phyloP scores from a whole-genome alignment of 2,113 vertebrate genomes.

The Ondatra zibethicus region DNA sequence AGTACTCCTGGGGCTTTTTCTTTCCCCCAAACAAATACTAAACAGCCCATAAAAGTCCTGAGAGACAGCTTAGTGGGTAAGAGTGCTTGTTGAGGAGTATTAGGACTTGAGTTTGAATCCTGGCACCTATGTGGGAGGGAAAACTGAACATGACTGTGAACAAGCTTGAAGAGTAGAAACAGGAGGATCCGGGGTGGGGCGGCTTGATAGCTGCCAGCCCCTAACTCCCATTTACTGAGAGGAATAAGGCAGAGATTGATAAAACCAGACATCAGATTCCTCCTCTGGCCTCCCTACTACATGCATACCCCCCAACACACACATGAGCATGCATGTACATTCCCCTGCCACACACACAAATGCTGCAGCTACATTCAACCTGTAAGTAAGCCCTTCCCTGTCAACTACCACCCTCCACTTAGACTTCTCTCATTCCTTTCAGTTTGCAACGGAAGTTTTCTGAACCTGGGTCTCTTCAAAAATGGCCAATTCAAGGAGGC shows the following conservation, averaged over 20 bases:
- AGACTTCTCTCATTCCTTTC: background rate
- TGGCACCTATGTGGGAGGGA: background rate
- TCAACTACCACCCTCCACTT: background rate
- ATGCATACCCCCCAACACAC: background rate
- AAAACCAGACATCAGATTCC: background rate
- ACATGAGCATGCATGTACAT: too few relatives aligned
- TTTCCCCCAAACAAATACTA: background rate
- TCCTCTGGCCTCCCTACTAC: background rate
- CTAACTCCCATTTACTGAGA: background rate
- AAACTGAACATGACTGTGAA: background rate
- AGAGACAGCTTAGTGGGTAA: background rate
- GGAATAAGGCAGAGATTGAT: background rate
- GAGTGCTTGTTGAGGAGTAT: background rate
- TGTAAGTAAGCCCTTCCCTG: background rate
- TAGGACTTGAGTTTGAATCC: background rate
- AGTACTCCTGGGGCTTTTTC: rapidly evolving
- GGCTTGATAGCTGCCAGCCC: background rate
- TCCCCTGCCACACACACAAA: background rate
- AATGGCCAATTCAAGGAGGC: background rate
- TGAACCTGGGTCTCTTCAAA: background rate
- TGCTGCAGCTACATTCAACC: background rate
- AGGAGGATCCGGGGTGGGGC: background rate
- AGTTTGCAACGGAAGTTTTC: background rate
- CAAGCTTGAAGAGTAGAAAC: background rate
- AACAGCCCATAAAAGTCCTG: background rate